Base-by-base conservation (phyloP, 2,888 invertebrate genomes). In the Coelinius sp. region DNA sequence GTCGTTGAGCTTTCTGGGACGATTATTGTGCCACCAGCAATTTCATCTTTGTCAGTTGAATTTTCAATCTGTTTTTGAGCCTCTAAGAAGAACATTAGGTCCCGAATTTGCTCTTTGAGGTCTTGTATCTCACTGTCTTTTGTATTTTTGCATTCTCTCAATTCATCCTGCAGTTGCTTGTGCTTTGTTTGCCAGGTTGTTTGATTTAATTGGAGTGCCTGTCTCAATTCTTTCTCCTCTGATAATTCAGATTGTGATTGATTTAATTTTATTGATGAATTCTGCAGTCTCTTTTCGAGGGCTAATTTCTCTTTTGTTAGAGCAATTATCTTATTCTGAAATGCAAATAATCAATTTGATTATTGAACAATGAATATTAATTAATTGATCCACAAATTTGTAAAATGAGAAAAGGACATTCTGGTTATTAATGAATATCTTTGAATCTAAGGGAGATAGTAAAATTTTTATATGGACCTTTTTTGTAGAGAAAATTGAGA, bases 31-130 rank as follows among this genome's bases (percentile, higher is more conserved):
- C 93, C 92, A 7, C 90, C 90, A 1, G 90, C 90, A 66, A 92
- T 90, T 75, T 92, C 92, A 24, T 91, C 91, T 72, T 89, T 89
- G 46, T 90, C 84, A 3, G 88, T 88, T 1, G 91, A 91, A 77
- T 90, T 89, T 76, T 90, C 90, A 65, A 92, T 91, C 79, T 91
- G 90, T 56, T 91, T 89, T 85, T 95, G 95, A 0, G 97, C 98
- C 79, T 98, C 96, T 81, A 99, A 92, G 87, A 94, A 98, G 89
- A 99, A 97, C 97, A 98, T 97, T 63, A 99, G 91, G 90, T 99
- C 99, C 38, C 96, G 91, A 7, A 99, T 90, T 89, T 99, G 97
- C 81, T 99, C 98, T 78, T 94, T 93, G 31, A 99, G 89, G 20
- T 97, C 97, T 0, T 88, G 79, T n/a, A 97, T 91, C 91, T 97